Evolutionary conservation across 2,888 invertebrate species (phyloP).

Genomic region (Herminia tarsipennalis): DNA sequence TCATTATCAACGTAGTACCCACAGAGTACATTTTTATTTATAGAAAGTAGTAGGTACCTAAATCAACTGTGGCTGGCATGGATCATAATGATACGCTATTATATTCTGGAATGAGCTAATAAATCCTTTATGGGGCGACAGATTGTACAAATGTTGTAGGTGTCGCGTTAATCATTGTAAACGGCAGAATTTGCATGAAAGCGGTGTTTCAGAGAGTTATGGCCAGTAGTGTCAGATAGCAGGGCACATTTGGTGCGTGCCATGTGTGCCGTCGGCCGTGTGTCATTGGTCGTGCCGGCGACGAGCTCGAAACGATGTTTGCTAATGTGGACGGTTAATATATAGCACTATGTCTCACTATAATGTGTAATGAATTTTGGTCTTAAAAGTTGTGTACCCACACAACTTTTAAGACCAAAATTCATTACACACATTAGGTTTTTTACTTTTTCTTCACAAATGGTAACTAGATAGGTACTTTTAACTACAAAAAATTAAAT

Average conservation of each 20-base stretch:
- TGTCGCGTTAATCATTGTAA: constrained; percentile 32
- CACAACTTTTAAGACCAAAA: too few species aligned
- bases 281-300: too few species aligned
- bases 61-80: too few species aligned
- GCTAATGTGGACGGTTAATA: not conserved
- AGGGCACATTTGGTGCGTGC: not conserved
- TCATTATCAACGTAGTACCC: too few species aligned
- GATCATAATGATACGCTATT: not conserved
- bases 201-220: constrained; percentile 55
- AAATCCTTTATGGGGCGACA: constrained; percentile 16
- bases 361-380: too few species aligned
- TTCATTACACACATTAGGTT: too few species aligned
- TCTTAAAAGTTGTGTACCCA: too few species aligned
- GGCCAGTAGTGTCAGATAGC: constrained; percentile 18
- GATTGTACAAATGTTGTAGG: constrained; percentile 28
- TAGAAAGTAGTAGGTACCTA: too few species aligned
- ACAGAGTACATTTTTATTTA: too few species aligned
- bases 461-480: too few species aligned
- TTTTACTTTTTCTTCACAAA: too few species aligned
- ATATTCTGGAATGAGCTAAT: constrained; percentile 6
- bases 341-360: not conserved
- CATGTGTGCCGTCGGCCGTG: not conserved
- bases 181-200: constrained; percentile 53
- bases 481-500: too few species aligned
- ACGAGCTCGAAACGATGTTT: constrained; percentile 3